Evolutionary conservation across 2,888 invertebrate genomes (phyloP).

Genomic region (Altica lythri): DNA sequence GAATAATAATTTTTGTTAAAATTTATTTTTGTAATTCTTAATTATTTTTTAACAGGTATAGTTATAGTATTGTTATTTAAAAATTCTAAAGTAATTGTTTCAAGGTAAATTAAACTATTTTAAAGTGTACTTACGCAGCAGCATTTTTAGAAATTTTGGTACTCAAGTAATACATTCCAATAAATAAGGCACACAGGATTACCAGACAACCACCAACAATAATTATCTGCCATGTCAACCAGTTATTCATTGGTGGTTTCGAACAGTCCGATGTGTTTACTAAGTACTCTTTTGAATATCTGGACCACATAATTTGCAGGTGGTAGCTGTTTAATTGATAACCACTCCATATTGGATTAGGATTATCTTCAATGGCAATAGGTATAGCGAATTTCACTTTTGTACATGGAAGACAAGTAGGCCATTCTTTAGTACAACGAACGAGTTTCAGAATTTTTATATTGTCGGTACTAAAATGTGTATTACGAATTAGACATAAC

Average conservation of each 20-base stretch:
- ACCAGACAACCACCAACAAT: conserved; percentile 10
- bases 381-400: conserved; percentile 37
- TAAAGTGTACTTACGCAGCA: too few relatives aligned
- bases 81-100: too few relatives aligned
- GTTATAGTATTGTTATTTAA: too few relatives aligned
- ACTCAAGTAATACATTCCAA: not conserved
- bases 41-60: too few relatives aligned
- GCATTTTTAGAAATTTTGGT: too few relatives aligned
- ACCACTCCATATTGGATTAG: conserved; percentile 32
- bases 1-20: too few relatives aligned
- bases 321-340: conserved; percentile 38
- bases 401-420: conserved; percentile 33
- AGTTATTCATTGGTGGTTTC: conserved; percentile 16
- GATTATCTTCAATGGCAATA: conserved; percentile 25
- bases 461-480: conserved; percentile 36
- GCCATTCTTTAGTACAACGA: conserved; percentile 33
- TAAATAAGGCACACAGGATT: not conserved
- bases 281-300: conserved; percentile 32
- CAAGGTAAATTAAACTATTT: too few relatives aligned
- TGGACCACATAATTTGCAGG: conserved; percentile 37
- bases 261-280: too few relatives aligned
- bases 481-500: too few relatives aligned
- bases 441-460: conserved; percentile 28
- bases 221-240: conserved; percentile 21
- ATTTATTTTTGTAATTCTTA: too few relatives aligned